phyloP scores from a whole-genome alignment of 2,113 vertebrate species.

The Onychostruthus taczanowskii region DNA sequence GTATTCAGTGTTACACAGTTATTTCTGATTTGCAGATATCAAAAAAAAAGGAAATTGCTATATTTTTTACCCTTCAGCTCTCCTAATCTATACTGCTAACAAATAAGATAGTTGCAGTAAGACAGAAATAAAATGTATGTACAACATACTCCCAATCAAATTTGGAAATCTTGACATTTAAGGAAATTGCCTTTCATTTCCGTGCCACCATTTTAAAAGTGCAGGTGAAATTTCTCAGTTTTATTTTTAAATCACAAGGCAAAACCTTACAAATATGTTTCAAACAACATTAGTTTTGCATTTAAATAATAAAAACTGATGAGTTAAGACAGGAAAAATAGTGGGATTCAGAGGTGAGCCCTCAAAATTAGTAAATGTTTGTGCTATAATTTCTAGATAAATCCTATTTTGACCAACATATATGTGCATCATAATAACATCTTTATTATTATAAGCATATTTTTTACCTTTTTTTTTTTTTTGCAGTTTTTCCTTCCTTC shows the following conservation, averaged over 20 bases:
- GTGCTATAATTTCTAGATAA: not conserved
- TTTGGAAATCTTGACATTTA: slow-evolving; percentile 54
- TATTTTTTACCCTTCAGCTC: not conserved
- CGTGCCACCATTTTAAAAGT: not conserved
- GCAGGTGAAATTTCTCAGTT: not conserved
- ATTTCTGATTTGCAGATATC: not conserved
- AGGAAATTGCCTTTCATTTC: slow-evolving; percentile 42
- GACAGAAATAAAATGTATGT: not conserved
- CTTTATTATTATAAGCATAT: not conserved
- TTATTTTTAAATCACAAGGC: not conserved
- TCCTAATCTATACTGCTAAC: not conserved
- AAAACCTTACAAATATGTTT: not conserved
- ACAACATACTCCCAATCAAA: not conserved
- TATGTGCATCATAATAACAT: not conserved
- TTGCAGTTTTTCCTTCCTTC: not conserved
- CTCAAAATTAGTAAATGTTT: not conserved
- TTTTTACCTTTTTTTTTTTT: not conserved
- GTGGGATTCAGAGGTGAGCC: not conserved
- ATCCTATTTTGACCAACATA: not conserved
- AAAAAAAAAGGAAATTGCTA: not conserved
- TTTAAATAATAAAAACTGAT: not conserved
- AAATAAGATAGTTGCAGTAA: not conserved
- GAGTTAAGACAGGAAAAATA: not conserved
- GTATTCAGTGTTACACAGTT: not conserved
- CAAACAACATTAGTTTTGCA: not conserved